A percentile compares a stretch with the other conserved stretches of the same genome.
These are phyloP conservation scores for Tribolium madens DNA, from an alignment of 1,140 invertebrate genomes.

Conservation along the genomic window DNA sequence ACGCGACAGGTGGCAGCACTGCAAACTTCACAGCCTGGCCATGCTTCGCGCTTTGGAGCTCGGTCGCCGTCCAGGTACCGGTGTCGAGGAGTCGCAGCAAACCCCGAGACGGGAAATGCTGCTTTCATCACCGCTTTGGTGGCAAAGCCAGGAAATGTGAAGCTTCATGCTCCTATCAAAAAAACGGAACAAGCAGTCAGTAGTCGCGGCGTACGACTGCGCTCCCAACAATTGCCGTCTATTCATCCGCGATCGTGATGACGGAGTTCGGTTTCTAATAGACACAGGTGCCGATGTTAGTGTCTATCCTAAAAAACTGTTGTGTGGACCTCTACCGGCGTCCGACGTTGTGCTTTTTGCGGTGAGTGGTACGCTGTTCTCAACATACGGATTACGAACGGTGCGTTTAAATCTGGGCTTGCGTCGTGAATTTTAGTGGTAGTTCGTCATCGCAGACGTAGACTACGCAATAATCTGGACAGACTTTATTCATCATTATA, in stretches of 20 bases:
- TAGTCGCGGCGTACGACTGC: constrained; percentile 53
- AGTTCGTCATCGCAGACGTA: constrained; percentile 64
- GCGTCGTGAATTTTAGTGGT: constrained; percentile 59
- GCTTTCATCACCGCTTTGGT: constrained; percentile 54
- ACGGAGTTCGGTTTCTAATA: constrained; percentile 14
- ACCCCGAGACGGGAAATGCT: constrained; percentile 43
- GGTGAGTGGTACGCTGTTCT: constrained; percentile 56
- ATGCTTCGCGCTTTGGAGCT: not conserved
- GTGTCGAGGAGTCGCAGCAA: not conserved
- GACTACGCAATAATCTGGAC: constrained; percentile 62
- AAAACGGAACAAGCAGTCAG: constrained; percentile 52
- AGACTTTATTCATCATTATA: constrained; percentile 62
- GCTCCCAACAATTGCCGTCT: constrained; percentile 46
- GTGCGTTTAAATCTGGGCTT: constrained; percentile 61
- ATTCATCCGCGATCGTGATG: constrained; percentile 48
- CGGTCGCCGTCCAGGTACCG: not conserved
- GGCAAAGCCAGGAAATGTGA: constrained; percentile 52
- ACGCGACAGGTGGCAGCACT: constrained; percentile 41
- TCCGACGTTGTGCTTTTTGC: constrained; percentile 51
- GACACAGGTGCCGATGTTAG: constrained; percentile 44
- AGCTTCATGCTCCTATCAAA: constrained; percentile 50
- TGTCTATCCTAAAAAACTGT: not conserved
- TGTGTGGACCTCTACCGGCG: not conserved
- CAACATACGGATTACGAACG: constrained; percentile 61
- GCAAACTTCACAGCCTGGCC: not conserved